Percentiles rank a stretch among this genome's conserved stretches.
Conservation (phyloP, 2,113 vertebrate species). For the Phylloscopus whistleri region DNA sequence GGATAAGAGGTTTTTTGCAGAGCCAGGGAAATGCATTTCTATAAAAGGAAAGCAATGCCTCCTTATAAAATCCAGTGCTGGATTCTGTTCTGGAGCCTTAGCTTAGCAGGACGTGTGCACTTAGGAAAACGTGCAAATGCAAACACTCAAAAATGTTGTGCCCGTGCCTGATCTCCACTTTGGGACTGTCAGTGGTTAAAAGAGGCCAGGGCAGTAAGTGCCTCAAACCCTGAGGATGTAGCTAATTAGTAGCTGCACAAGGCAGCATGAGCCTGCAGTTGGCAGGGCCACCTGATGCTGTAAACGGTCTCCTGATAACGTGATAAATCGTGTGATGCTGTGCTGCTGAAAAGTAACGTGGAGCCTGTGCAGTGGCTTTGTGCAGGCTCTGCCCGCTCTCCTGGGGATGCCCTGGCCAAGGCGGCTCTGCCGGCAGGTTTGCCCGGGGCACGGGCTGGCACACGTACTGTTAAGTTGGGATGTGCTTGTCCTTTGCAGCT, state of each 20-base stretch:
- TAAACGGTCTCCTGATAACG: background rate
- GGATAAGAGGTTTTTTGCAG: slow-evolving; percentile 42
- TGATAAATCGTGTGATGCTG: background rate
- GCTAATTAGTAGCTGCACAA: background rate
- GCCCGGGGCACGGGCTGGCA: background rate
- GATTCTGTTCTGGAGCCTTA: slow-evolving; percentile 46
- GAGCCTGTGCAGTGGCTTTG: background rate
- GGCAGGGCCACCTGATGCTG: background rate
- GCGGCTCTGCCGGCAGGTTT: background rate
- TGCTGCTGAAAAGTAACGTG: background rate
- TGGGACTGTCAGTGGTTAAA: background rate
- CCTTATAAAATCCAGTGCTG: slow-evolving; percentile 34
- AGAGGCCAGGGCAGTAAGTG: background rate
- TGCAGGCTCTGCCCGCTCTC: background rate
- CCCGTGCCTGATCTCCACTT: background rate
- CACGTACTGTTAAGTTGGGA: background rate
- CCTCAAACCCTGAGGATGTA: background rate
- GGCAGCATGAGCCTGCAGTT: background rate
- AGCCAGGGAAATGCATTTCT: slow-evolving; percentile 66
- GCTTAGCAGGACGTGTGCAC: background rate
- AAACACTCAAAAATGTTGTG: background rate
- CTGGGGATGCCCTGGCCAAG: background rate
- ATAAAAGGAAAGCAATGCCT: slow-evolving; percentile 72
- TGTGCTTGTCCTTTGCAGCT: background rate
- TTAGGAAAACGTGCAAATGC: background rate